Base-by-base conservation (phyloP, 2,113 vertebrate species). In the Pteropus alecto region DNA sequence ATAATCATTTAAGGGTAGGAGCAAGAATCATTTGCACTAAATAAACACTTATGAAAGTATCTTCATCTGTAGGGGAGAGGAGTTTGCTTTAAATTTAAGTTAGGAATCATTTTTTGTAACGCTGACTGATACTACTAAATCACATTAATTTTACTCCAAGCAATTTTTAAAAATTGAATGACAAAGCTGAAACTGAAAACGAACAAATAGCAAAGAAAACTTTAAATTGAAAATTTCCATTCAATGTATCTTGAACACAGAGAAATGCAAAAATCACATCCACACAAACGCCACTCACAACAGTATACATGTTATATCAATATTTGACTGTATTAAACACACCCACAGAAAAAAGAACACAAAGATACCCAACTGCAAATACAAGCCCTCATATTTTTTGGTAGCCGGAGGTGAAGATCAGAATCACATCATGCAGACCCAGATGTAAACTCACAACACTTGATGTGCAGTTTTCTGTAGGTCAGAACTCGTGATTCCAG, bases 141-240 rank as follows among this genome's bases (percentile, higher is more conserved):
- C 46, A 74, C 48, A 71, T 85, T 76, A 65, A 82, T 58, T 74
- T 93, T 77, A 48, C 58, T 94, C 68, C 63, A 70, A 77, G 56
- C 56, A 79, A 92, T 46, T 88, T 60, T 90, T 88, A 18, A 4
- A 81, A 30, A 51, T 51, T 60, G 48, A 85, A 95, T 86, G 13
- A 48, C 84, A 95, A 87, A 93, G 68, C 90, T 92, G 82, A 90
- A 95, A 89, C 43, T 28, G 73, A 96, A 97, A 70, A 93, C 30
- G 12, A 84, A 93, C 74, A 79, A 63, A 89, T 33, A 41, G 33
- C 67, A 73, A 78, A 56, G 30, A 68, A 97, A 90, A 63, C 54
- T 94, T 95, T 95, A 95, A 90, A 83, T 12, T 43, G 54, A 87
- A 96, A 94, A 56, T 70, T 54, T 83, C 41, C 63, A 46, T 28